These are phyloP conservation scores for Orthosia incerta DNA, from an alignment of 2,888 invertebrate species.

Conservation along the genomic window DNA sequence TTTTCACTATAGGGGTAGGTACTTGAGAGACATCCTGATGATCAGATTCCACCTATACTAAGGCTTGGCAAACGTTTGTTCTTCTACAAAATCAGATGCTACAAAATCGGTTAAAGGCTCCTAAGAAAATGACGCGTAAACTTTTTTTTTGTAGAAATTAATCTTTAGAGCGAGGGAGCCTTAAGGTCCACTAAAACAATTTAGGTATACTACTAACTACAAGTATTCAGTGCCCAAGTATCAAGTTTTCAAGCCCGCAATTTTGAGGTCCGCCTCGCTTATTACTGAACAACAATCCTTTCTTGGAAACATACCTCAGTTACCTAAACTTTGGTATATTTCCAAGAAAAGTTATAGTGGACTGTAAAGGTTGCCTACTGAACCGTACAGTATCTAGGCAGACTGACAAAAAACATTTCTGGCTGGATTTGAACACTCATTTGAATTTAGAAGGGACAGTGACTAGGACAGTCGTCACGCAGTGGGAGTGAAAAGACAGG, in stretches of 20 bases:
- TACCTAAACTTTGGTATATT: background rate
- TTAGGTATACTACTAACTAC: no score
- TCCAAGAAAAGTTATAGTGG: no score
- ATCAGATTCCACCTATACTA: background rate
- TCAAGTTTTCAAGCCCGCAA: background rate
- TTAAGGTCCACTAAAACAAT: no score
- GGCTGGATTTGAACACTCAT: no score
- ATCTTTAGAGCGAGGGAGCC: no score
- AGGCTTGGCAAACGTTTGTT: background rate
- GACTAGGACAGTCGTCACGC: no score
- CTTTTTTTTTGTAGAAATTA: no score
- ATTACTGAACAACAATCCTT: slow-evolving; percentile 2
- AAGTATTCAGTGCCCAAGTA: slow-evolving; percentile 1
- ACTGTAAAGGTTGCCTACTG: background rate
- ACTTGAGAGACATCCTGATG: background rate
- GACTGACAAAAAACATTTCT: no score
- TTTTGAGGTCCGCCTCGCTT: slow-evolving; percentile 16
- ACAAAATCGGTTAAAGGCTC: background rate
- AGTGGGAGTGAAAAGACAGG: no score
- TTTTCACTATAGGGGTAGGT: background rate
- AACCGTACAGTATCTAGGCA: no score
- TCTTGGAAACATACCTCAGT: slow-evolving; percentile 7
- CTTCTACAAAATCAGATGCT: background rate
- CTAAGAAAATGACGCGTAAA: no score
- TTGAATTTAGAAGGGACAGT: no score